Evolutionary conservation across 2,113 vertebrate genomes (phyloP).

Genomic region (Mormyrus lacerda): DNA sequence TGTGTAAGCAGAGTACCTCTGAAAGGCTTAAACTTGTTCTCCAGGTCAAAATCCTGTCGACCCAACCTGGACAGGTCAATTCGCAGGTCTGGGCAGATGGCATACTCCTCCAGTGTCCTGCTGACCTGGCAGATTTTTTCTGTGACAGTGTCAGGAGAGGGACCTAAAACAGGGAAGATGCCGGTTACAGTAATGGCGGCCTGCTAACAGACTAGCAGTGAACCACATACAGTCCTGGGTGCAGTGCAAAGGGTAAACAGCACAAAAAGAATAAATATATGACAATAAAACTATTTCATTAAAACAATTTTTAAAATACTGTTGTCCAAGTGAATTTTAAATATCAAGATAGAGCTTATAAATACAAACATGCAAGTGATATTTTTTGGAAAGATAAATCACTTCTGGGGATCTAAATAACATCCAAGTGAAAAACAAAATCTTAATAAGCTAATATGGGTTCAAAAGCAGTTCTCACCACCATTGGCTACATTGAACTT

Average conservation of each 20-base stretch:
- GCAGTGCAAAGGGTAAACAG: not conserved
- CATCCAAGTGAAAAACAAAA: not conserved
- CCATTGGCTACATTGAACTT: slow-evolving; percentile 97
- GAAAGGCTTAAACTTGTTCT: slow-evolving; percentile 99
- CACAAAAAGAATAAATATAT: not conserved
- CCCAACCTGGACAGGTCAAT: slow-evolving; percentile 90
- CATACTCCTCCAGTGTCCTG: slow-evolving; percentile 90
- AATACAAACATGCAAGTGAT: not conserved
- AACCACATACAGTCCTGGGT: not conserved
- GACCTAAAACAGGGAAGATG: slow-evolving; percentile 59
- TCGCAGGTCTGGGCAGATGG: slow-evolving; percentile 88
- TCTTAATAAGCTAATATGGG: not conserved
- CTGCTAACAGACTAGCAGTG: not conserved
- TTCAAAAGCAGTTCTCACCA: slow-evolving; percentile 59
- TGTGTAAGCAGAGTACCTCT: slow-evolving; percentile 63
- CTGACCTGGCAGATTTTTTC: slow-evolving; percentile 95
- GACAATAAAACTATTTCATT: not conserved
- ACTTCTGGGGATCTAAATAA: not conserved
- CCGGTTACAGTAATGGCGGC: not conserved
- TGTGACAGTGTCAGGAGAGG: slow-evolving; percentile 84
- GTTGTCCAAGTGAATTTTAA: not conserved
- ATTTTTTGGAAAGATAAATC: not conserved
- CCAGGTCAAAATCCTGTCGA: slow-evolving; percentile 95
- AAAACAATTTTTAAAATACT: not conserved
- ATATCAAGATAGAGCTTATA: not conserved